Evolutionary conservation across 2,888 invertebrate genomes (phyloP).

Genomic region (Sinopyrophorus schimmeli): DNA sequence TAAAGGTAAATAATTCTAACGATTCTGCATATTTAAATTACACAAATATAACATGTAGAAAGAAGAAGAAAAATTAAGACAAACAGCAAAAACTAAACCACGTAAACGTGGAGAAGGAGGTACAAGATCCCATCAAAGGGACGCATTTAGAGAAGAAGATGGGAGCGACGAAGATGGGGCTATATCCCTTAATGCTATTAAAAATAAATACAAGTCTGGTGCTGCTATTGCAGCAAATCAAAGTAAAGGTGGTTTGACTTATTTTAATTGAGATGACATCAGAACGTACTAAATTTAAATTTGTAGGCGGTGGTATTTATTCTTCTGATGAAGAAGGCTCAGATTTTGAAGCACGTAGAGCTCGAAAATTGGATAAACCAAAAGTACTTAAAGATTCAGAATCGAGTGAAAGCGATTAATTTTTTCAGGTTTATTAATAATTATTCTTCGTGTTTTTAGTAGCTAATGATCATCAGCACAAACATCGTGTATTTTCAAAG

Average conservation of each 20-base stretch:
- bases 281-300: no score
- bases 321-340: constrained; percentile 88
- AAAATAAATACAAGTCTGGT: constrained; percentile 84
- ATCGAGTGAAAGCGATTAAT: constrained; percentile 50
- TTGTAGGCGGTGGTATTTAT: constrained; percentile 69
- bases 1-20: constrained; percentile 85
- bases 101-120: constrained; percentile 50
- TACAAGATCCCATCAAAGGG: constrained; percentile 52
- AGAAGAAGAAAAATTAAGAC: constrained; percentile 94
- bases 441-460: no score
- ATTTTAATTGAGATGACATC: not conserved
- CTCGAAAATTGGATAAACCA: constrained; percentile 72
- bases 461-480: no score
- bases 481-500: no score
- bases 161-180: constrained; percentile 93
- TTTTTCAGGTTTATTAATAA: no score
- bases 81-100: constrained; percentile 73
- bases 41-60: no score
- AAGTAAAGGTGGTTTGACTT: constrained; percentile 51
- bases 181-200: constrained; percentile 91
- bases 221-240: constrained; percentile 43
- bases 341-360: constrained; percentile 76
- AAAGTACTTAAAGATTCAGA: constrained; percentile 83
- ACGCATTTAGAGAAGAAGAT: constrained; percentile 70
- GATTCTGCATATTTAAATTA: no score